Evolutionary conservation across 2,888 invertebrate species (phyloP).

Genomic region (Epinotia nisella): DNA sequence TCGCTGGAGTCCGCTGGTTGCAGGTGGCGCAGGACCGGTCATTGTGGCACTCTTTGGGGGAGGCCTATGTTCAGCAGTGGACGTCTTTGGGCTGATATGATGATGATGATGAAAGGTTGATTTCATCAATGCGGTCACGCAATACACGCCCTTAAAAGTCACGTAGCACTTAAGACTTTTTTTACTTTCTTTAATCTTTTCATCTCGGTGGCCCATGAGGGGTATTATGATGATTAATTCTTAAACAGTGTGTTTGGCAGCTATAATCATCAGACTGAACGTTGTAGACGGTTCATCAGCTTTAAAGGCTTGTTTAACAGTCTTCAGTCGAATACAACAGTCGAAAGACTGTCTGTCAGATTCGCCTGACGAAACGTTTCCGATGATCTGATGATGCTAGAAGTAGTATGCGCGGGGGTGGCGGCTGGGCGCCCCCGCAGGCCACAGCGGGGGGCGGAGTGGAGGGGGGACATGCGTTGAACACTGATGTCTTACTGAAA

Average conservation of each 20-base stretch:
- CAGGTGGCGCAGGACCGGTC: no score
- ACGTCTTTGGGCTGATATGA: no score
- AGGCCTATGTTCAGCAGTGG: no score
- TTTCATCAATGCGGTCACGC: no score
- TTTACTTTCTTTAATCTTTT: background rate
- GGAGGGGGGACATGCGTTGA: slow-evolving; percentile 1
- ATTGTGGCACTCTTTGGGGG: no score
- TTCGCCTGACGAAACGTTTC: background rate
- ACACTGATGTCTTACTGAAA: background rate
- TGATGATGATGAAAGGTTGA: no score
- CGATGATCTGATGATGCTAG: background rate
- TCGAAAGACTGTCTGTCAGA: background rate
- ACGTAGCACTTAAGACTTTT: background rate
- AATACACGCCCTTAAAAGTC: no score
- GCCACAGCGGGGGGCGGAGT: background rate
- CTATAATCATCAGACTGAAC: background rate
- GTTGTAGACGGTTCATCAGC: background rate
- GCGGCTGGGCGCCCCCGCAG: slow-evolving; percentile 36
- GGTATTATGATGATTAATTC: background rate
- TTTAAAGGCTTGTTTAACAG: background rate
- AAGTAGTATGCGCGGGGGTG: slow-evolving; percentile 5
- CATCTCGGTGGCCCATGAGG: background rate
- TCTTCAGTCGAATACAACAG: background rate
- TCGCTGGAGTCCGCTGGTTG: no score
- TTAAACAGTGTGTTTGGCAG: background rate